A percentile compares a stretch with the other conserved stretches of the same genome.
Conservation (phyloP, 2,797 vertebrate genomes). For the Coendou prehensilis region DNA sequence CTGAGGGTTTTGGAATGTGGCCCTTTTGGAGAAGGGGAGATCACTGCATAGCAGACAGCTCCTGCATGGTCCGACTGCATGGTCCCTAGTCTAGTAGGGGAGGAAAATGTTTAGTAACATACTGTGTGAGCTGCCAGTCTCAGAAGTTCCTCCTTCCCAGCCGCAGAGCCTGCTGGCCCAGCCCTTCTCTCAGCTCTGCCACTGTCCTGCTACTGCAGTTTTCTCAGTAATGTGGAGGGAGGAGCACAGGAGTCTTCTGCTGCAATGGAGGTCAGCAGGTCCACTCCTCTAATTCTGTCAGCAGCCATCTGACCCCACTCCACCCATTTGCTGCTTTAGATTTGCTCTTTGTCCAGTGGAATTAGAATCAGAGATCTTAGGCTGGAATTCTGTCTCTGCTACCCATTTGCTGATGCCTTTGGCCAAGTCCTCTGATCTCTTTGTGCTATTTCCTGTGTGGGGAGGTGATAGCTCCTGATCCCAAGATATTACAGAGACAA, state of each 20-base stretch:
- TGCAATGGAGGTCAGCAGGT: accelerated
- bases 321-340: too few species aligned
- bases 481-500: background rate
- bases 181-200: background rate
- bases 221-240: background rate
- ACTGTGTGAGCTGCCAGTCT: background rate
- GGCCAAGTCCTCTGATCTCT: background rate
- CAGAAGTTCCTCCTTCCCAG: background rate
- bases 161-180: background rate
- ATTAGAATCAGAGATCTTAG: background rate
- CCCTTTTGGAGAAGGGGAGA: background rate
- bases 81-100: background rate
- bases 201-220: background rate
- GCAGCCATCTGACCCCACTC: background rate
- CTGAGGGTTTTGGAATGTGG: background rate
- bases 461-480: background rate
- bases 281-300: background rate
- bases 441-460: background rate
- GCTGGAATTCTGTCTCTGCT: background rate
- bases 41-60: background rate
- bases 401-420: background rate
- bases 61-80: background rate
- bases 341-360: background rate
- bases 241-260: background rate
- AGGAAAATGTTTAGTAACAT: background rate